These are phyloP conservation scores for Dolichomitus sp. DNA, from an alignment of 2,888 invertebrate species.

Conservation along the genomic window DNA sequence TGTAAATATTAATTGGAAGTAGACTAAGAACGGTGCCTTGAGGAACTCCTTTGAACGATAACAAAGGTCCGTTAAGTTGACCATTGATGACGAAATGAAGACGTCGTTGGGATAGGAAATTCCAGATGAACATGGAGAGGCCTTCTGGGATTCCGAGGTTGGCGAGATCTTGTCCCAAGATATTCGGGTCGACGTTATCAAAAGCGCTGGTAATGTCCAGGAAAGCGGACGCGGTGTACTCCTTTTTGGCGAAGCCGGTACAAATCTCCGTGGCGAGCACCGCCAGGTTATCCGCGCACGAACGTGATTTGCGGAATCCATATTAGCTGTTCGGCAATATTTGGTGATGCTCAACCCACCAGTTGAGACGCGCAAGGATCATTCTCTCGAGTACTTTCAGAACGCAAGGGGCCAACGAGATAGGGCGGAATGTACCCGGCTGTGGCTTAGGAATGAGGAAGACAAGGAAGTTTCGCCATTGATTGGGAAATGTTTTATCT, in stretches of 20 bases:
- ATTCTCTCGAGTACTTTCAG: constrained; percentile 21
- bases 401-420: constrained; percentile 32
- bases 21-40: constrained; percentile 40
- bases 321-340: constrained; percentile 11
- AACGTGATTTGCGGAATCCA: constrained; percentile 35
- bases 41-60: constrained; percentile 18
- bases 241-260: background rate
- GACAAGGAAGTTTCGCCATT: constrained; percentile 23
- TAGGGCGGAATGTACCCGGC: constrained; percentile 7
- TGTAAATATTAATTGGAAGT: constrained; percentile 15
- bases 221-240: constrained; percentile 11
- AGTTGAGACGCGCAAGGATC: constrained; percentile 17
- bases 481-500: constrained; percentile 5
- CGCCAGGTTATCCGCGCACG: constrained; percentile 41
- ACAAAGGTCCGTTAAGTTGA: constrained; percentile 5
- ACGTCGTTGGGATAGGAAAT: constrained; percentile 13
- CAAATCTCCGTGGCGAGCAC: constrained; percentile 19
- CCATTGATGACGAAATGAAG: constrained; percentile 22
- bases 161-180: constrained; percentile 12
- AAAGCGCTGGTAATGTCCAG: constrained; percentile 38
- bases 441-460: constrained; percentile 26
- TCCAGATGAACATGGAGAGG: constrained; percentile 25
- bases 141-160: constrained; percentile 22
- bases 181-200: constrained; percentile 40
- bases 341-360: constrained; percentile 36